Evolutionary conservation across 2,888 invertebrate genomes (phyloP).

Genomic region (Muscina levida): DNA sequence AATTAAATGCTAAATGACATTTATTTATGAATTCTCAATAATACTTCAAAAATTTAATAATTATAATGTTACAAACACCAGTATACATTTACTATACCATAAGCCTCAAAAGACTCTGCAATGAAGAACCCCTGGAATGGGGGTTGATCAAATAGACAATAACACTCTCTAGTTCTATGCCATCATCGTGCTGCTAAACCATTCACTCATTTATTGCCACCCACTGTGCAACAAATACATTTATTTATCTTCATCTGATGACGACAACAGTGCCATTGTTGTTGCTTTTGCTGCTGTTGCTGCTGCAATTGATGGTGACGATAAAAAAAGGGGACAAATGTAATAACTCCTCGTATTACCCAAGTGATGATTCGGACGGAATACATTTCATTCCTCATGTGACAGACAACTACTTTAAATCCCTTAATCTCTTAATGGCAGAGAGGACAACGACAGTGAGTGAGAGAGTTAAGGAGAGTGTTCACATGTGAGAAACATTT

Average conservation of each 20-base stretch:
- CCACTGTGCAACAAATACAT: neutral
- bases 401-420: conserved; percentile 7
- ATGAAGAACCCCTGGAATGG: too few species aligned
- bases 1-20: too few species aligned
- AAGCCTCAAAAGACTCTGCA: too few species aligned
- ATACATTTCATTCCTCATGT: neutral
- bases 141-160: too few species aligned
- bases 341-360: neutral
- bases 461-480: neutral
- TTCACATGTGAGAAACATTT: neutral
- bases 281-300: neutral
- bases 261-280: neutral
- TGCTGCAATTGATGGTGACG: conserved; percentile 6
- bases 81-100: too few species aligned
- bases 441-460: neutral
- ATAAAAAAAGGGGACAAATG: conserved; percentile 17
- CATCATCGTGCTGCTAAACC: too few species aligned
- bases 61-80: too few species aligned
- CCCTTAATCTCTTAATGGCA: conserved; percentile 11
- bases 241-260: conserved; percentile 5
- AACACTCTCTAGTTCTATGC: neutral
- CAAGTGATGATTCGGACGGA: conserved; percentile 5
- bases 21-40: too few species aligned
- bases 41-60: too few species aligned
- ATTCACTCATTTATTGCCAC: too few species aligned